These are phyloP conservation scores for Plutella xylostella DNA, from an alignment of 2,888 invertebrate genomes.

Conservation along the genomic window DNA sequence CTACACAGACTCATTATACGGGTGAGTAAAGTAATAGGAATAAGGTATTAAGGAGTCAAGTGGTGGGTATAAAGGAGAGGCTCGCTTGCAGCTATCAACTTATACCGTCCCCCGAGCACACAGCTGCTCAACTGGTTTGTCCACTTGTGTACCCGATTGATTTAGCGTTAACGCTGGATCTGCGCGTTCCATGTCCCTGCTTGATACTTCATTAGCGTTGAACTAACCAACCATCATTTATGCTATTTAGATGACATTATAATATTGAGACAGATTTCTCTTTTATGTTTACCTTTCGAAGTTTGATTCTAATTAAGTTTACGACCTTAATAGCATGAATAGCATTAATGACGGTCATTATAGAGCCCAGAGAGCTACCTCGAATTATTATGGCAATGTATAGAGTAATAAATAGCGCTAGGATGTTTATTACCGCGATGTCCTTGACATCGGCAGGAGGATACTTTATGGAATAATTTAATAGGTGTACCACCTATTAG, in stretches of 20 bases:
- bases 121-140: conserved; percentile 69
- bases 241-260: background rate
- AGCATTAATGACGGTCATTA: conserved; percentile 1
- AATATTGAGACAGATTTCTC: no score
- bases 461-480: background rate
- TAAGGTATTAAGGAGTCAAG: no score
- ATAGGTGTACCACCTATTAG: background rate
- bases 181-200: conserved; percentile 34
- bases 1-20: no score
- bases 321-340: no score
- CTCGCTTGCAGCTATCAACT: conserved; percentile 22
- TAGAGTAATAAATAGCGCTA: background rate
- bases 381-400: background rate
- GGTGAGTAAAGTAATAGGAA: no score
- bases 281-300: background rate
- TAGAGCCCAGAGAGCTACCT: background rate
- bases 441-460: background rate
- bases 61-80: no score
- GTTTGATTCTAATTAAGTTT: background rate
- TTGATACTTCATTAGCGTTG: conserved; percentile 49
- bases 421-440: background rate
- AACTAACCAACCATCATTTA: conserved; percentile 17
- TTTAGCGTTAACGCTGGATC: conserved; percentile 61
- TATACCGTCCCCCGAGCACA: conserved; percentile 42
- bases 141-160: conserved; percentile 66